Base-by-base conservation (phyloP, 2,888 invertebrate genomes). In the Agriopis leucophaearia region DNA sequence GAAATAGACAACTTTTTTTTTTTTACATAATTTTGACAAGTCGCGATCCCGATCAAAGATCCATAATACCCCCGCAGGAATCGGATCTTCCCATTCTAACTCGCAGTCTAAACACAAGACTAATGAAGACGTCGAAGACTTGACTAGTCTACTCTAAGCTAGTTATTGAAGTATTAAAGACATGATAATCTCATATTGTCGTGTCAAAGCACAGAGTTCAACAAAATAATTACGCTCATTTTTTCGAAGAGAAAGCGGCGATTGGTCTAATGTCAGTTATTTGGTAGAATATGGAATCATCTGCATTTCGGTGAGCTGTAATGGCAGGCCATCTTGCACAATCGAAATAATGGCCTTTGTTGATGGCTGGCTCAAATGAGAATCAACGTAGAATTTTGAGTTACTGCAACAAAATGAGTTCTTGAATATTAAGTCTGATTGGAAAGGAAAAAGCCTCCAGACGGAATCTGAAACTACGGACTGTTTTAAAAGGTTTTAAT, bases 181-280 rank as follows among this genome's bases (percentile, higher is more conserved):
- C 50, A 52, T 15, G 15, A 42, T 38, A 38, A 51, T 36, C 27
- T 52, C 35, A 13, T 42, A 18, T 0, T 45, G n/a, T 35, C 48
- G 36, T 58, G 47, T 15, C n/a, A 0, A 15, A 55, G 61, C 35
- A 55, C 56, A 76, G 71, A 76, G 76, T 73, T 76, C 74, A 76
- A 68, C 38, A 38, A 35, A 75, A 77, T 86, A 86, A 88, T 88
- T 85, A 88, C 81, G 80, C 12, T 50, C 59, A 82, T 85, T 82
- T 84, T 58, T 45, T 38, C 12, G 71, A 74, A 73, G 88, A 81
- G 88, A 89, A 88, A 88, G 88, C 85, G 52, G 27, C 63, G 73
- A 74, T 73, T 66, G 69, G 64, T 74, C 73, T 84, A 84, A 85
- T 85, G 83, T 71, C 78, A 73, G 83, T 75, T 73, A 78, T 83